Conservation (phyloP, 1,140 invertebrate species). For the Armadillidium nasatum region DNA sequence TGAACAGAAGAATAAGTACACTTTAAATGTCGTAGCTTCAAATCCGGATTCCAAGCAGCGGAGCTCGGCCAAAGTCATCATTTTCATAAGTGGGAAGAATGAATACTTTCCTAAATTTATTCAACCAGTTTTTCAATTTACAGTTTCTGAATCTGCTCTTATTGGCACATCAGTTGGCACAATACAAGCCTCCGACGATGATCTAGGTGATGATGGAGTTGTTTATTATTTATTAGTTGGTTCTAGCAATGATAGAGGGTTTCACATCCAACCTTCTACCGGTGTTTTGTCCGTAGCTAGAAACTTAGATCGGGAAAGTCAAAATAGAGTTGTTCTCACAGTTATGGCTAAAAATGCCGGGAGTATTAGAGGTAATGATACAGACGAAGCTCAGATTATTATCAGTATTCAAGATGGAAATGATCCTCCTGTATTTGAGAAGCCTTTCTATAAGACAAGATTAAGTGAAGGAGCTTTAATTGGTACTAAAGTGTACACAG, state of each 20-base stretch:
- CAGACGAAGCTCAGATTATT: slow-evolving; percentile 87
- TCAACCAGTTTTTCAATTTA: slow-evolving; percentile 85
- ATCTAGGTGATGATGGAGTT: slow-evolving; percentile 83
- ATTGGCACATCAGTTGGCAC: slow-evolving; percentile 78
- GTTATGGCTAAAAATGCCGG: slow-evolving; percentile 92
- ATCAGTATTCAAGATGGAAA: slow-evolving; percentile 92
- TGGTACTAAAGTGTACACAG: slow-evolving; percentile 69
- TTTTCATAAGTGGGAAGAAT: slow-evolving; percentile 82
- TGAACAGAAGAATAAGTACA: slow-evolving; percentile 73
- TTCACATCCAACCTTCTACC: slow-evolving; percentile 76
- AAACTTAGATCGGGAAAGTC: slow-evolving; percentile 81
- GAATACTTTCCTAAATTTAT: slow-evolving; percentile 89
- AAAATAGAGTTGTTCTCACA: slow-evolving; percentile 80
- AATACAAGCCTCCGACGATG: slow-evolving; percentile 84
- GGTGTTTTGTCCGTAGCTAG: slow-evolving; percentile 77
- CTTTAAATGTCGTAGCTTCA: slow-evolving; percentile 72
- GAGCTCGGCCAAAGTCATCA: slow-evolving; percentile 64
- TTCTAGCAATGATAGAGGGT: slow-evolving; percentile 85
- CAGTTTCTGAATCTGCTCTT: slow-evolving; percentile 85
- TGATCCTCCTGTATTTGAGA: slow-evolving; percentile 85
- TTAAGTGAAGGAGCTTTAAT: slow-evolving; percentile 70
- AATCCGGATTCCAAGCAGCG: slow-evolving; percentile 77
- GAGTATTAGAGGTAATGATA: slow-evolving; percentile 87
- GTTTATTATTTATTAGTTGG: slow-evolving; percentile 89
- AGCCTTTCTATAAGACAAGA: slow-evolving; percentile 65